Conservation (phyloP, 1,140 invertebrate species). For the Hyphantria cunea region DNA sequence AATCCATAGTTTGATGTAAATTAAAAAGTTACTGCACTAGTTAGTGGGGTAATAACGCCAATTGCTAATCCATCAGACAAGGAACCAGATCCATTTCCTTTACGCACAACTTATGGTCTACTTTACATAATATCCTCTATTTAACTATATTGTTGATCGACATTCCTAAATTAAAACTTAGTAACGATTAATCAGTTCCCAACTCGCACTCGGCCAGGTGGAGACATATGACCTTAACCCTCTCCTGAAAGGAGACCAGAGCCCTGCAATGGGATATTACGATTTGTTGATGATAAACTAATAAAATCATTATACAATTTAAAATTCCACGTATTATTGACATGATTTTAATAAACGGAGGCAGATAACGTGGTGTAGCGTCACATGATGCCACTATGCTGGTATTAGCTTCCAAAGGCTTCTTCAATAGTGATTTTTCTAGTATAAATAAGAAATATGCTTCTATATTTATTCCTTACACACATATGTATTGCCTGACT, state of each 20-base stretch:
- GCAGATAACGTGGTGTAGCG: no score
- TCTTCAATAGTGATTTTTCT: no score
- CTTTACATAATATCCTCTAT: slow-evolving; percentile 18
- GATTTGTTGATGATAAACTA: no score
- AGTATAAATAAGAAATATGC: no score
- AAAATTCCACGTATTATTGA: slow-evolving; percentile 34
- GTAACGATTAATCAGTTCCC: slow-evolving; percentile 28
- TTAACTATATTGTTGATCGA: not conserved
- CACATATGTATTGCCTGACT: no score
- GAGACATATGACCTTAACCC: no score
- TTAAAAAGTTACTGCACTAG: not conserved
- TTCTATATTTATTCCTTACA: no score
- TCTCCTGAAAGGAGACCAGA: no score
- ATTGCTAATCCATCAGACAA: not conserved
- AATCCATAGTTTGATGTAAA: slow-evolving; percentile 2
- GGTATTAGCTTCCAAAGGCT: no score
- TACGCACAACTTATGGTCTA: not conserved
- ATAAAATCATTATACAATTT: no score
- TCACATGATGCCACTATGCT: not conserved
- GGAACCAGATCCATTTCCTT: not conserved
- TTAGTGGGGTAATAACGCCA: not conserved
- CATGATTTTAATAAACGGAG: slow-evolving; percentile 61
- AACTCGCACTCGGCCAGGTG: no score
- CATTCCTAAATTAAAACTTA: slow-evolving; percentile 18
- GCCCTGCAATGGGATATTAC: no score